Evolutionary conservation across 1,140 invertebrate genomes (phyloP).

Genomic region (Lysiphlebus fabarum): DNA sequence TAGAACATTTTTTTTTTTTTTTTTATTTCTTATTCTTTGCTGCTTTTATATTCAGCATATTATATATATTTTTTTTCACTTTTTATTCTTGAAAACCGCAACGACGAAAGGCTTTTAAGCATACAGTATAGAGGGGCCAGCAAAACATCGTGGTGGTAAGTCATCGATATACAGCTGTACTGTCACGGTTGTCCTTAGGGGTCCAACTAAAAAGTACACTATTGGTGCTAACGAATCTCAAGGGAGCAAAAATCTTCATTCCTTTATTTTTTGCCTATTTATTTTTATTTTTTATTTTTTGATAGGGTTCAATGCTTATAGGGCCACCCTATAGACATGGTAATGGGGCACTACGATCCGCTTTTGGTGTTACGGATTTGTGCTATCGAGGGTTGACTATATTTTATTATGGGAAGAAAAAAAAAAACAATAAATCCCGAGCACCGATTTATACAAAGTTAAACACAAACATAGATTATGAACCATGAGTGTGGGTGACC

Average conservation of each 20-base stretch:
- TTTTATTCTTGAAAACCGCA: constrained; percentile 43
- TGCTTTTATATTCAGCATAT: constrained; percentile 14
- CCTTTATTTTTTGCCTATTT: background rate
- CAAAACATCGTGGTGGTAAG: constrained; percentile 29
- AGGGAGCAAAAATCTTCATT: constrained; percentile 27
- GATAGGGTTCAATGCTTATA: constrained; percentile 5
- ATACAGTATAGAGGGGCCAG: too few relatives aligned
- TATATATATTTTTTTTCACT: constrained; percentile 2
- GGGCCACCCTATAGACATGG: constrained; percentile 40
- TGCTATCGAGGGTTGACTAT: background rate
- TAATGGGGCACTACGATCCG: constrained; percentile 35
- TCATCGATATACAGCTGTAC: constrained; percentile 46
- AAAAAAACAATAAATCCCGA: background rate
- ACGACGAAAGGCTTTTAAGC: constrained; percentile 48
- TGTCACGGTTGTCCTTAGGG: constrained; percentile 32
- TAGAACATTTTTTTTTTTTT: constrained; percentile 19
- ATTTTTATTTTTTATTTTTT: constrained; percentile 8
- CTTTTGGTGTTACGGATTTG: constrained; percentile 42
- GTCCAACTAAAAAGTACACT: constrained; percentile 44
- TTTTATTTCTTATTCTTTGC: constrained; percentile 9
- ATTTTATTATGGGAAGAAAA: too few relatives aligned
- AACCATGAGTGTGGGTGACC: constrained; percentile 16
- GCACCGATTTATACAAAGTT: constrained; percentile 12
- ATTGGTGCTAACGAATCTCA: constrained; percentile 47
- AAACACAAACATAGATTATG: constrained; percentile 8